Base-by-base conservation (phyloP, 2,888 invertebrate genomes). In the Gastracanthus pulcherrimus region DNA sequence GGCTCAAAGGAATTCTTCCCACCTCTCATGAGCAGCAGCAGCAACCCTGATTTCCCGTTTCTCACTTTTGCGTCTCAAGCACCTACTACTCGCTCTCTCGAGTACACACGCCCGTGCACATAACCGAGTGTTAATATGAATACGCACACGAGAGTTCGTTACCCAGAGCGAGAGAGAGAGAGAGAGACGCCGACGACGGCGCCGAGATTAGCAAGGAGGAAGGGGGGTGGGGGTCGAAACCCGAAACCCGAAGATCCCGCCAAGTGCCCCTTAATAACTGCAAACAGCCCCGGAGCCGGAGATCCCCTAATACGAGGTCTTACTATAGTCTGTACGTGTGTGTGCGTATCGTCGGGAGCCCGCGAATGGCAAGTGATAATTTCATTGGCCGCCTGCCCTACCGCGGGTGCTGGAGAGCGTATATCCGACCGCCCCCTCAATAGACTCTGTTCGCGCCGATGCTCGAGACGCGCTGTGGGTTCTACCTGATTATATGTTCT, bases 231-330 rank as follows among this genome's bases (percentile, higher is more conserved):
- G 67, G 66, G 4, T 26, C 58, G 62, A 1, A 19, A 62, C 13
- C 4, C 16, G 77, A 83, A 70, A 82, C 83, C 81, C 84, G 69
- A 85, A 84, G 83, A 85, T 85, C 85, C 83, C 81, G 77, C 83
- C 80, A 85, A 87, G 85, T 86, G 82, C 85, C 85, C n/a, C 85
- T 85, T 86, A 84, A 86, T 86, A 87, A 87, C 86, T 86, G 84
- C 83, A 86, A 86, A 86, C 84, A 86, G 83, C 84, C 69, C 70
- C n/a, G n/a, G n/a, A n/a, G n/a, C n/a, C n/a, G 60, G 82, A 80
- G 64, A 75, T 75, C 64, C 64, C 64, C 34, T 23, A 72, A 60
- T 70, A 51, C 55, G 38, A 58, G 71, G 23, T n/a, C 5, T n/a
- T 41, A n/a, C 11, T 2, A 16, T n/a, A 29, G n/a, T 7, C n/a